Evolutionary conservation across 1,140 invertebrate species (phyloP).

Genomic region (Nautilus pompilius): DNA sequence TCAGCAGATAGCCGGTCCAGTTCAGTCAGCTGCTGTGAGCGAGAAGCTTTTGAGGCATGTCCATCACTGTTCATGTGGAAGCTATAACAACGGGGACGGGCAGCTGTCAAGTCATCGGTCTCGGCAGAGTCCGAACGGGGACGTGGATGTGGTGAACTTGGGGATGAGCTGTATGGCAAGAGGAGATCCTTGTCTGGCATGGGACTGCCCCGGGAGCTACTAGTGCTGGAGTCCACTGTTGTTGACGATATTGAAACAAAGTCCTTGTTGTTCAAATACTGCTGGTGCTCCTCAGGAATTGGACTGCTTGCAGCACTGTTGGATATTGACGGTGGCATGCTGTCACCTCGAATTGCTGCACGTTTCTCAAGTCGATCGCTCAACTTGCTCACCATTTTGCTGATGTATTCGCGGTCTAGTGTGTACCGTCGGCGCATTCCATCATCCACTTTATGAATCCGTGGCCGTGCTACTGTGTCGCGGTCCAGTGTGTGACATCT

Average conservation of each 20-base stretch:
- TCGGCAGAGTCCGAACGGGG: conserved; percentile 44
- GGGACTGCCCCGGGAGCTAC: conserved; percentile 34
- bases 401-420: conserved; percentile 42
- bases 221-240: conserved; percentile 26
- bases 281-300: conserved; percentile 38
- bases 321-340: conserved; percentile 40
- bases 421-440: conserved; percentile 33
- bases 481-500: conserved; percentile 46
- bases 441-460: conserved; percentile 46
- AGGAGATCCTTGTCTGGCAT: conserved; percentile 26
- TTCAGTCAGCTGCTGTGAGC: conserved; percentile 19
- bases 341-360: conserved; percentile 29
- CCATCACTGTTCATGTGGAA: conserved; percentile 48
- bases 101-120: conserved; percentile 29
- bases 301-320: conserved; percentile 42
- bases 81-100: conserved; percentile 42
- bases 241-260: conserved; percentile 41
- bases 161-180: conserved; percentile 30
- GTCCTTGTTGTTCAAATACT: conserved; percentile 28
- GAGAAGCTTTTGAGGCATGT: conserved; percentile 23
- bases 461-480: conserved; percentile 35
- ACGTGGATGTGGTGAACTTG: conserved; percentile 35
- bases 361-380: conserved; percentile 40
- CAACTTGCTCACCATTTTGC: conserved; percentile 39
- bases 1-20: conserved; percentile 21